Percentiles rank a stretch among this genome's conserved stretches.
Conservation (phyloP, 2,888 invertebrate species). For the Micropterix aruncella region DNA sequence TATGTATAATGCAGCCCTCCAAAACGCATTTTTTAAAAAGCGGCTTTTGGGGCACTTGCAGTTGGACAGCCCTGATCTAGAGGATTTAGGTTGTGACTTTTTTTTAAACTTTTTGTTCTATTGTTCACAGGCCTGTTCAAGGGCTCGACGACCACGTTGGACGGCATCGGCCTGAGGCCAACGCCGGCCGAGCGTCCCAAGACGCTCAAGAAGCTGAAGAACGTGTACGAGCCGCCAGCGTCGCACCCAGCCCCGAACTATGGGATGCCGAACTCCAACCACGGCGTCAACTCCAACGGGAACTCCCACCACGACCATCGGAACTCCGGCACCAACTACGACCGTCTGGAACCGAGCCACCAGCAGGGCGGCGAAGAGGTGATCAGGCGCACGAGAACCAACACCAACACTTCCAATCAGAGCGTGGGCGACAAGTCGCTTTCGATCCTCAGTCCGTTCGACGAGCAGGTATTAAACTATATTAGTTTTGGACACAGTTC, state of each 20-base stretch:
- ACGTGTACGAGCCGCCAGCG: conserved; percentile 46
- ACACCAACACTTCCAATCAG: conserved; percentile 29
- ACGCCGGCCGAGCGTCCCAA: conserved; percentile 57
- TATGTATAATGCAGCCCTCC: too few species aligned
- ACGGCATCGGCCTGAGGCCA: conserved; percentile 44
- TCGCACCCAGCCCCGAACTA: conserved; percentile 26
- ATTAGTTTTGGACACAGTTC: too few species aligned
- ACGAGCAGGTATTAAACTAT: conserved; percentile 64
- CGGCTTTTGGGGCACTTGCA: too few species aligned
- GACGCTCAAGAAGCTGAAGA: conserved; percentile 58
- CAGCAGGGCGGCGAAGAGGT: conserved; percentile 31
- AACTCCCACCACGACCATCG: conserved; percentile 25
- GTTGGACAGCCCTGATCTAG: too few species aligned
- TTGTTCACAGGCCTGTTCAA: conserved; percentile 60
- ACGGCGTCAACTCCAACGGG: conserved; percentile 24
- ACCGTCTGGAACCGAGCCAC: conserved; percentile 17
- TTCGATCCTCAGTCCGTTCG: conserved; percentile 70
- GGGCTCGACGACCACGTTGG: conserved; percentile 61
- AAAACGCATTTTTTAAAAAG: too few species aligned
- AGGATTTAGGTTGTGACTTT: background rate
- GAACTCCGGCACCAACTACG: too few species aligned
- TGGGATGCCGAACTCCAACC: conserved; percentile 21
- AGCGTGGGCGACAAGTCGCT: conserved; percentile 32
- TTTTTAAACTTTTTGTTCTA: background rate
- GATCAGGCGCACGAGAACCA: conserved; percentile 30